Evolutionary conservation across 2,797 vertebrate species (phyloP).

Genomic region (Otus scops): DNA sequence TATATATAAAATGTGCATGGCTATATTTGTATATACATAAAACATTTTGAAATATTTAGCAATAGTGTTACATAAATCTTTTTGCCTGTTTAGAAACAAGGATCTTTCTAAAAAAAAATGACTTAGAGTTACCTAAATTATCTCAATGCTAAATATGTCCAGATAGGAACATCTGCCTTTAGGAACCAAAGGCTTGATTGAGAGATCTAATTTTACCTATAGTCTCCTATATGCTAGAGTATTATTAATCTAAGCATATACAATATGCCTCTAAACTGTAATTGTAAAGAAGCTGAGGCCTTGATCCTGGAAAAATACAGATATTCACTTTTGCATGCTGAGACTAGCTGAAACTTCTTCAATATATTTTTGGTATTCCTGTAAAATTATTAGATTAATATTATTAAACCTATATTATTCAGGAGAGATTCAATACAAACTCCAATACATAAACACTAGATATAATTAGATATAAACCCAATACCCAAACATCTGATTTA

Average conservation of each 20-base stretch:
- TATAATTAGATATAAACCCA: not conserved
- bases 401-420: not conserved
- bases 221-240: not conserved
- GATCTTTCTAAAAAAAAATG: not conserved
- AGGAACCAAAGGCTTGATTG: not conserved
- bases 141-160: not conserved
- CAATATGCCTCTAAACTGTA: not conserved
- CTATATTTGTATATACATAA: not conserved
- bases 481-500: not conserved
- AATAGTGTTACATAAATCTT: not conserved
- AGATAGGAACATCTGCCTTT: not conserved
- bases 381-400: not conserved
- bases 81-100: not conserved
- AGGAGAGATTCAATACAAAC: not conserved
- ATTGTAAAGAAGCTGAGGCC: not conserved
- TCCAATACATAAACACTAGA: not conserved
- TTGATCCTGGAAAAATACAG: not conserved
- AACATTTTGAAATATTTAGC: not conserved
- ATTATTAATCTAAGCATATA: not conserved
- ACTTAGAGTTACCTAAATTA: slow-evolving; percentile 3
- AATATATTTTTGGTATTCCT: not conserved
- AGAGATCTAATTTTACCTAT: not conserved
- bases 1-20: not conserved
- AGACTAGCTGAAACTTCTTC: not conserved
- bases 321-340: not conserved